Base-by-base conservation (phyloP, 2,797 vertebrate genomes). In the Eremophila alpestris region DNA sequence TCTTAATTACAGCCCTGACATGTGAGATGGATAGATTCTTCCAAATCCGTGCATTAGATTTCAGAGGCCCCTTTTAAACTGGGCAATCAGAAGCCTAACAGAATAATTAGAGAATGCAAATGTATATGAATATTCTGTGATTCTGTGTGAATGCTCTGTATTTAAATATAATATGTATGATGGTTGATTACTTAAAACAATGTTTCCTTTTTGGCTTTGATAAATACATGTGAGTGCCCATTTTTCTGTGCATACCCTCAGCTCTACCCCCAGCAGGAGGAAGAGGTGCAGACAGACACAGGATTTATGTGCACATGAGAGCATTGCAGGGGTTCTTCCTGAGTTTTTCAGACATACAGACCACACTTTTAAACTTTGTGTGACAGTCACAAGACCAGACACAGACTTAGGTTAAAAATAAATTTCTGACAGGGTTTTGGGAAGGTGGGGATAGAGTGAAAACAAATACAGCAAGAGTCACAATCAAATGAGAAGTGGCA, bases 21-120 rank as follows among this genome's bases (percentile, higher is more conserved):
- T 19, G 48, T 0, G 16, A 88, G 87, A 83, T 45, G 80, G 75
- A 65, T 27, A 79, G 77, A 88, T 83, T 63, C 75, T 63, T 76
- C 43, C 10, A 49, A 83, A 89, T 64, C 55, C 90, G 45, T 78
- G 86, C 84, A 59, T 75, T 73, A 58, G 27, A 89, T 88, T 90
- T 79, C 52, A 86, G 67, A 77, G 68, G n/a, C 30, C 26, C 24
- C 68, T 86, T 82, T 78, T 91, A 96, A 92, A 87, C 10, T 14
- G 19, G 21, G 38, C n/a, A 56, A 90, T 92, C 95, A 87, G 91
- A 95, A 94, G 17, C 36, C 65, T 68, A 49, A 83, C 30, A 83
- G 51, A 87, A 81, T 68, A 1, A 90, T 62, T 24, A 45, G 48
- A 89, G 21, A 70, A 76, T 54, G 18, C 19, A 30, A 86, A 38